phyloP scores from a whole-genome alignment of 64 coral and sea anemone genomes.

The Anthopleura sola region DNA sequence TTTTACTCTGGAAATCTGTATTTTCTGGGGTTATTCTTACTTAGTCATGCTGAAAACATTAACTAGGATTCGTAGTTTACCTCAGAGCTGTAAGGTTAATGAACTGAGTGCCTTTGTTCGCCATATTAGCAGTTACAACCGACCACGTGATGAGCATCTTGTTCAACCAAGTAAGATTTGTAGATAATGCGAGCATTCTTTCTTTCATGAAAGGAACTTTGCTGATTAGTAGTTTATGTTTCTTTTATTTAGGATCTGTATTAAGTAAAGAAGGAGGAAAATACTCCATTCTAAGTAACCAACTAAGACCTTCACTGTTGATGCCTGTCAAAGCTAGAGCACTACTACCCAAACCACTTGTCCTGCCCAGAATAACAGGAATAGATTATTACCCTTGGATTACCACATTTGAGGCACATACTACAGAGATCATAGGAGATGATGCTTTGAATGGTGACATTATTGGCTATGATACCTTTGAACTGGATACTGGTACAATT shows the following conservation, averaged over 20 bases:
- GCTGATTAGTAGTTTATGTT: too few relatives aligned
- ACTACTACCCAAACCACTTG: too few relatives aligned
- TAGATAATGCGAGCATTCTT: too few relatives aligned
- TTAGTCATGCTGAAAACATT: neutral
- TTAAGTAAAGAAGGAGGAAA: too few relatives aligned
- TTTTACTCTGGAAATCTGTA: too few relatives aligned
- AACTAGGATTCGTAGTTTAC: neutral
- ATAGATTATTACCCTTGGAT: too few relatives aligned
- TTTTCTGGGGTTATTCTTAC: too few relatives aligned
- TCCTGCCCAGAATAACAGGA: too few relatives aligned
- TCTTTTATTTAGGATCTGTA: too few relatives aligned
- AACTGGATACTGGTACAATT: neutral
- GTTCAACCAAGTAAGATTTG: too few relatives aligned
- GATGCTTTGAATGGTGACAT: neutral
- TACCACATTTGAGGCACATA: neutral
- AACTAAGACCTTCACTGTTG: neutral
- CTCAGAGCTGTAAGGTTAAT: neutral
- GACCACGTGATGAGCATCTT: neutral
- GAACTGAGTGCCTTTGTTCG: neutral
- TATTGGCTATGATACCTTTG: constrained; percentile 4
- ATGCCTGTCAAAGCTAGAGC: neutral
- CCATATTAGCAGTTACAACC: neutral
- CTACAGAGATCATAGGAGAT: neutral
- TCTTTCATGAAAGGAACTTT: too few relatives aligned
- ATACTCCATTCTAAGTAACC: too few relatives aligned